Evolutionary conservation across 2,797 vertebrate genomes (phyloP), one percentile per base, ranked within the genome.

Genomic region (Glyptemys insculpta): DNA sequence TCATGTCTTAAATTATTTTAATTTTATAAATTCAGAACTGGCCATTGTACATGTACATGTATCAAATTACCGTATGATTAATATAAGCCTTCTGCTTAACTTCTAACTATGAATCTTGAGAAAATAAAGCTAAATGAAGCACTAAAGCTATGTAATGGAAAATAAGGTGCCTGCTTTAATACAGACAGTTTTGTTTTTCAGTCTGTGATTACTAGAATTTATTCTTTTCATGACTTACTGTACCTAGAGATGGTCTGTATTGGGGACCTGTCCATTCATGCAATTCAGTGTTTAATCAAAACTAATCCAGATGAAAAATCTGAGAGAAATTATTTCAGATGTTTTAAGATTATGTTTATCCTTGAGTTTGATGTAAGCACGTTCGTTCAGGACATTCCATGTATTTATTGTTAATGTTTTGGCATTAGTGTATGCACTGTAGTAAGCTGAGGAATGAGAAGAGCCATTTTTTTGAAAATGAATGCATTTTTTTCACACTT

Each of bases 11-110:
- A 72, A 21, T 27, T 68, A 19, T 34, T 92, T 41, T 53, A 19
- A 12, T 76, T 85, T 23, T 37, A 68, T 79, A 50, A 78, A 54
- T 87, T 91, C 83, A 90, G 76, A 94, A 62, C 31, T 85, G 2
- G 2, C 12, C 12, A 53, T 94, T 92, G 87, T 37, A 16, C 68
- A 2, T 44, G 0, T 57, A 29, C 88, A 76, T 86, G 0, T 79
- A 59, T 56, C 57, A 93, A 96, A 85, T 84, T 2, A 41, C 62
- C 65, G 16, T 59, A 52, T 88, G 52, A 78, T 89, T 93, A 87
- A 29, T 11, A 68, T 41, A 74, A 72, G 8, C 15, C 27, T 47
- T 44, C 68, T 72, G 68, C 11, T 44, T 76, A 76, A 47, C 15
- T 47, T 49, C 44, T 49, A 31, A 49, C 27, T 78, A 19, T 72